Conservation (phyloP, 2,797 vertebrate genomes). For the Hemitrygon akajei region DNA sequence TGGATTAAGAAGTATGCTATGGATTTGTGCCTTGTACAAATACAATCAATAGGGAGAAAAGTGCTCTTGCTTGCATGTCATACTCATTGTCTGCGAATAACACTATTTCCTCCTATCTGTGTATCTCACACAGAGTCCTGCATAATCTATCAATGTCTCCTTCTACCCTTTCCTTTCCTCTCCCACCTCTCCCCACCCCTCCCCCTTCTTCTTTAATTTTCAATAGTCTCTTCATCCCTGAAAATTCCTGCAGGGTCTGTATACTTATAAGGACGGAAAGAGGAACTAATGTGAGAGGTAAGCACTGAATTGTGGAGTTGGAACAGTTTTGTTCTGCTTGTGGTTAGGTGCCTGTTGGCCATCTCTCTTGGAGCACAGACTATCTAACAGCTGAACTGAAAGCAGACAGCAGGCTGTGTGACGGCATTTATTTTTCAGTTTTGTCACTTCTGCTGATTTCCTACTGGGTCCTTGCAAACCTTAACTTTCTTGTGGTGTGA, state of each 20-base stretch:
- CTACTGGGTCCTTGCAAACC: not conserved
- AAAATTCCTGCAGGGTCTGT: not conserved
- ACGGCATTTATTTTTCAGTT: not conserved
- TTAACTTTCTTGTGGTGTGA: slow-evolving; percentile 9
- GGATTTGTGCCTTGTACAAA: not conserved
- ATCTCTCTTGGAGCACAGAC: not conserved
- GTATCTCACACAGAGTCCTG: too few species aligned
- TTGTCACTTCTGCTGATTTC: slow-evolving; percentile 17
- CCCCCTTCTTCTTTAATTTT: not conserved
- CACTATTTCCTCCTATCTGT: not conserved
- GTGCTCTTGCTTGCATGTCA: not conserved
- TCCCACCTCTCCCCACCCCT: too few species aligned
- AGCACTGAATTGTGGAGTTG: not conserved
- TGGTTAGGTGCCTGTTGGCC: not conserved
- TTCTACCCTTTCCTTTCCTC: too few species aligned
- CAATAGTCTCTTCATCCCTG: not conserved
- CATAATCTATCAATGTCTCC: too few species aligned
- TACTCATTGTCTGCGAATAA: not conserved
- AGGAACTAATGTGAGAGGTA: not conserved
- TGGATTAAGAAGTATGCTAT: not conserved
- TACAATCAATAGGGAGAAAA: not conserved
- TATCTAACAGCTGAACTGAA: slow-evolving; percentile 8
- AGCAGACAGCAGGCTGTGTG: slow-evolving; percentile 12
- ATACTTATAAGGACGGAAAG: not conserved
- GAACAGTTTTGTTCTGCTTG: slow-evolving; percentile 4